Percentiles rank a stretch among this genome's conserved stretches.
Conservation (phyloP, 2,113 vertebrate genomes). For the Rhinoptilus africanus region DNA sequence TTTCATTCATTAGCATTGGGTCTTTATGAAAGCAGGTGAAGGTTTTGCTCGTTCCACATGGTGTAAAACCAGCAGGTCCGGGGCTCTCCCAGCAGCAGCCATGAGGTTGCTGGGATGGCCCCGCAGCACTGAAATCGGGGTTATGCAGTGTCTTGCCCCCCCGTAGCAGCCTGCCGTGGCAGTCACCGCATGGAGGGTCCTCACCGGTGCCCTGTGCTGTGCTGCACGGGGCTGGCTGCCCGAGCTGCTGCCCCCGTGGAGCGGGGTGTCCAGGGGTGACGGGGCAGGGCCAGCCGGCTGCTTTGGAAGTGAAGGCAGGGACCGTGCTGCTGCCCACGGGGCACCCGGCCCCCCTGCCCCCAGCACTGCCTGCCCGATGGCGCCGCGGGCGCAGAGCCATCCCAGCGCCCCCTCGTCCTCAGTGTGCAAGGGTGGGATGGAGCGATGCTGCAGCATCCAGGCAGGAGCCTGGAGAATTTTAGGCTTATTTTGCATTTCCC, state of each 20-base stretch:
- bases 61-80: fast-evolving
- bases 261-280: neutral
- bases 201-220: fast-evolving
- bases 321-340: neutral
- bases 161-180: fast-evolving
- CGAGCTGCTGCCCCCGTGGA: neutral
- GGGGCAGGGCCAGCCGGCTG: neutral
- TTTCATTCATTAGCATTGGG: neutral
- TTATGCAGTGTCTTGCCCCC: neutral
- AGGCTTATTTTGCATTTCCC: neutral
- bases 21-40: neutral
- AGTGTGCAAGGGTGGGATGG: too few relatives aligned
- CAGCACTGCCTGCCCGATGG: neutral
- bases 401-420: neutral
- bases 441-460: neutral
- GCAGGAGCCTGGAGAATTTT: neutral
- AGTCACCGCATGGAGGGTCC: fast-evolving
- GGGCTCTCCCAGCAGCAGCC: neutral
- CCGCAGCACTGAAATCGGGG: neutral
- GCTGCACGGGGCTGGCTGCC: neutral
- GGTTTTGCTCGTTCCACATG: fast-evolving
- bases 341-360: neutral
- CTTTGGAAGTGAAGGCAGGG: neutral
- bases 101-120: neutral
- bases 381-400: neutral